Evolutionary conservation across 2,113 vertebrate species (phyloP).

Genomic region (Nothobranchius kuhntae): DNA sequence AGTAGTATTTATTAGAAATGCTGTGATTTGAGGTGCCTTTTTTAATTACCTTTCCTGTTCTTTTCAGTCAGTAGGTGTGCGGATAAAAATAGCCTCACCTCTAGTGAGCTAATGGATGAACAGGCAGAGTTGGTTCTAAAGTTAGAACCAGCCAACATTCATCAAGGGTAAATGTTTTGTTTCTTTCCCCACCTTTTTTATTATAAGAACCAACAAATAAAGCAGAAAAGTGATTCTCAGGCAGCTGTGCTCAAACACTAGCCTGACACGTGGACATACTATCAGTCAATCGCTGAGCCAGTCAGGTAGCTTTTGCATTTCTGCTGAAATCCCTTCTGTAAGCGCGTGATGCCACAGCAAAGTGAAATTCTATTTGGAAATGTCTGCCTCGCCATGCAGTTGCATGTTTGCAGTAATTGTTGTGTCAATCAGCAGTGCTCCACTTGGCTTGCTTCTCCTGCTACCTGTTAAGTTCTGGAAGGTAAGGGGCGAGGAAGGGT

Average conservation of each 20-base stretch:
- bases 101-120: slow-evolving; percentile 65
- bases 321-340: slow-evolving; percentile 74
- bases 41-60: slow-evolving; percentile 62
- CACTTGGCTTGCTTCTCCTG: slow-evolving; percentile 76
- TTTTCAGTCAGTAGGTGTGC: slow-evolving; percentile 58
- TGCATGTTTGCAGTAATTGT: slow-evolving; percentile 83
- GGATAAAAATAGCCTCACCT: slow-evolving; percentile 70
- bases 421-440: slow-evolving; percentile 82
- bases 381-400: slow-evolving; percentile 77
- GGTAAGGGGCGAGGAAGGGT: slow-evolving; percentile 56
- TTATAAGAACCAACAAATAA: slow-evolving; percentile 47
- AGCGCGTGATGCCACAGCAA: slow-evolving; percentile 78
- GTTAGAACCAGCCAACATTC: slow-evolving; percentile 75
- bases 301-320: slow-evolving; percentile 61
- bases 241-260: slow-evolving; percentile 43
- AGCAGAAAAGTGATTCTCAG: slow-evolving; percentile 50
- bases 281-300: slow-evolving; percentile 38
- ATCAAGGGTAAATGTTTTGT: slow-evolving; percentile 67
- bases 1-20: slow-evolving; percentile 23
- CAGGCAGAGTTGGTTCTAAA: slow-evolving; percentile 62
- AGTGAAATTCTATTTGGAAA: slow-evolving; percentile 84
- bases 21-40: slow-evolving; percentile 43
- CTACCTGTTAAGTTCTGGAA: slow-evolving; percentile 74
- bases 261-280: slow-evolving; percentile 41
- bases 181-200: slow-evolving; percentile 41